Evolutionary conservation across 2,113 vertebrate genomes (phyloP).

Genomic region (Athene cunicularia): DNA sequence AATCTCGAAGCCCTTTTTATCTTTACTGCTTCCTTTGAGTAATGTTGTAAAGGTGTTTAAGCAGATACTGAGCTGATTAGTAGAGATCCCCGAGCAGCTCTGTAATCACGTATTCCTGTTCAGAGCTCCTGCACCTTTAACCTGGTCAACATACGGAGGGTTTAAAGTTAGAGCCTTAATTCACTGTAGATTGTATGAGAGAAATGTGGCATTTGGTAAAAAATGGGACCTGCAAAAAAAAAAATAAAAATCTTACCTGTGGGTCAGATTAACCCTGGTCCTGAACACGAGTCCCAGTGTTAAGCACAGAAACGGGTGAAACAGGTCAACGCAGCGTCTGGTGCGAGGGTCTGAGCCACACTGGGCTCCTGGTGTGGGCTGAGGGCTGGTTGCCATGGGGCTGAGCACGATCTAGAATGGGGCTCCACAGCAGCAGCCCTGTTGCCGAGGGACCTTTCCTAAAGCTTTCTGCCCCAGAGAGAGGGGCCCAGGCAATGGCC

Average conservation of each 20-base stretch:
- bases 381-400: rapidly evolving
- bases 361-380: neutral
- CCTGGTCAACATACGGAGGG: neutral
- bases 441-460: neutral
- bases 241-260: neutral
- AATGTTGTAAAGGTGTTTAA: neutral
- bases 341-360: rapidly evolving
- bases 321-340: rapidly evolving
- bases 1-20: neutral
- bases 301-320: neutral
- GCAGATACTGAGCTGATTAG: neutral
- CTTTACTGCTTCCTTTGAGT: neutral
- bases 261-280: neutral
- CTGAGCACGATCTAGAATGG: neutral
- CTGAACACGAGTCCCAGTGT: neutral
- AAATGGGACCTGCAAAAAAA: neutral
- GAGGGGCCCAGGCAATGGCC: neutral
- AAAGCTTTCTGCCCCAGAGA: neutral
- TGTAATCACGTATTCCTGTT: neutral
- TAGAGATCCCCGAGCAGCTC: neutral
- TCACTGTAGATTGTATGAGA: neutral
- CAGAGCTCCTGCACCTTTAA: neutral
- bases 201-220: neutral
- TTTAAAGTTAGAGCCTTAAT: neutral
- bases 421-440: neutral